These are phyloP conservation scores for Limenitis camilla DNA, from an alignment of 2,888 invertebrate genomes.

Conservation along the genomic window DNA sequence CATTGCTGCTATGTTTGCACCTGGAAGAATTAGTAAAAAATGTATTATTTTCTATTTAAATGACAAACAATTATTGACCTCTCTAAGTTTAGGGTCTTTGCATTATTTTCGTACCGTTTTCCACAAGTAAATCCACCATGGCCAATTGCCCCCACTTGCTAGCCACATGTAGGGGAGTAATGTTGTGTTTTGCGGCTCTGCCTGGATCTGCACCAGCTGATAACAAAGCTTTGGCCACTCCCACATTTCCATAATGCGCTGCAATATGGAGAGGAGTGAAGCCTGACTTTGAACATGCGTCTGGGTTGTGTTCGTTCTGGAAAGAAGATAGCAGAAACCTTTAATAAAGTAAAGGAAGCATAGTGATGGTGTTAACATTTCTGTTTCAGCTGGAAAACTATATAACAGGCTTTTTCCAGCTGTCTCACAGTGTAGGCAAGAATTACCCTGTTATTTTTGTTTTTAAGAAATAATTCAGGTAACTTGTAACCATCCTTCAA, in stretches of 20 bases:
- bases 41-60: neutral
- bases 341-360: neutral
- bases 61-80: neutral
- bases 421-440: no score
- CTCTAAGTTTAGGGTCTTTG: neutral
- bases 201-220: slow-evolving; percentile 96
- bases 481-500: no score
- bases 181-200: slow-evolving; percentile 96
- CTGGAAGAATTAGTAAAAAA: slow-evolving; percentile 36
- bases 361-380: no score
- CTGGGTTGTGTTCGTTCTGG: slow-evolving; percentile 95
- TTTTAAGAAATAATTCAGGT: no score
- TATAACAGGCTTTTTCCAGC: no score
- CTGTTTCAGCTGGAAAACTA: no score
- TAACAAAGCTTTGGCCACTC: slow-evolving; percentile 90
- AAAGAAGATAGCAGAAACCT: neutral
- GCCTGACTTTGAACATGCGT: slow-evolving; percentile 96
- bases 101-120: slow-evolving; percentile 70
- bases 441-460: no score
- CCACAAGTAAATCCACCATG: slow-evolving; percentile 91
- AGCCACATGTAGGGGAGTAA: slow-evolving; percentile 98
- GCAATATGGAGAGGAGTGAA: slow-evolving; percentile 99
- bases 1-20: slow-evolving; percentile 93
- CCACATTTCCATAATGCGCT: slow-evolving; percentile 98
- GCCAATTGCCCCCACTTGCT: slow-evolving; percentile 98